These are phyloP conservation scores for Sebastes wilsoni DNA, from an alignment of 2,797 vertebrate genomes.

Conservation along the genomic window DNA sequence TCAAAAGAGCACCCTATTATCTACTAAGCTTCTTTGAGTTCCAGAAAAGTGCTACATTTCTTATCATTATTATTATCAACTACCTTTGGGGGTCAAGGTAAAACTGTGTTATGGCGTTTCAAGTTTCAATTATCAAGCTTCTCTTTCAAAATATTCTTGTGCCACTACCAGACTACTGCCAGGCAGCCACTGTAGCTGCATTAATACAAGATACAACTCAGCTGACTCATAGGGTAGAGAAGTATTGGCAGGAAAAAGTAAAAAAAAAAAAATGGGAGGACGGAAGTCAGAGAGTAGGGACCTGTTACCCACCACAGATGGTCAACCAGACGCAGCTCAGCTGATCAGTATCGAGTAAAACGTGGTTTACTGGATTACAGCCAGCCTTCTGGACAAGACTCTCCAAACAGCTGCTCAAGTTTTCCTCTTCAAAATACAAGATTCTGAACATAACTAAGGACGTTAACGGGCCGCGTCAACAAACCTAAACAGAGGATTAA, in stretches of 20 bases:
- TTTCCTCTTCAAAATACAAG: constrained; percentile 28
- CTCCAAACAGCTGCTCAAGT: constrained; percentile 51
- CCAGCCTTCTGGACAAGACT: constrained; percentile 38
- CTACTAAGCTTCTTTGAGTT: too few species aligned
- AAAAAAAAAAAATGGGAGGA: not conserved
- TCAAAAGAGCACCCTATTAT: not conserved
- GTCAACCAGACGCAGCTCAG: constrained; percentile 34
- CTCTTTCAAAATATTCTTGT: not conserved
- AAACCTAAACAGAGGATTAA: not conserved
- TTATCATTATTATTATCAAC: not conserved
- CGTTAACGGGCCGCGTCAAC: not conserved
- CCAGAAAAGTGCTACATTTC: too few species aligned
- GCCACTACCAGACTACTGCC: not conserved
- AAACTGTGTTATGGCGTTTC: not conserved
- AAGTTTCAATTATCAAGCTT: not conserved
- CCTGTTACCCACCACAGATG: constrained; percentile 54
- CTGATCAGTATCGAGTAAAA: constrained; percentile 31
- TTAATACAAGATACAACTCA: not conserved
- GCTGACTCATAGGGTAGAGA: not conserved
- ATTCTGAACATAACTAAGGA: not conserved
- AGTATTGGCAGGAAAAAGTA: constrained; percentile 13
- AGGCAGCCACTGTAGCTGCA: not conserved
- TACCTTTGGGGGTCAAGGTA: not conserved
- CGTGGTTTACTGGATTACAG: constrained; percentile 40
- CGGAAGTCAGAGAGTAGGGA: constrained; percentile 25